Percentiles rank a stretch among this genome's conserved stretches.
phyloP scores from a whole-genome alignment of 2,113 vertebrate species.

The Catharus minimus region DNA sequence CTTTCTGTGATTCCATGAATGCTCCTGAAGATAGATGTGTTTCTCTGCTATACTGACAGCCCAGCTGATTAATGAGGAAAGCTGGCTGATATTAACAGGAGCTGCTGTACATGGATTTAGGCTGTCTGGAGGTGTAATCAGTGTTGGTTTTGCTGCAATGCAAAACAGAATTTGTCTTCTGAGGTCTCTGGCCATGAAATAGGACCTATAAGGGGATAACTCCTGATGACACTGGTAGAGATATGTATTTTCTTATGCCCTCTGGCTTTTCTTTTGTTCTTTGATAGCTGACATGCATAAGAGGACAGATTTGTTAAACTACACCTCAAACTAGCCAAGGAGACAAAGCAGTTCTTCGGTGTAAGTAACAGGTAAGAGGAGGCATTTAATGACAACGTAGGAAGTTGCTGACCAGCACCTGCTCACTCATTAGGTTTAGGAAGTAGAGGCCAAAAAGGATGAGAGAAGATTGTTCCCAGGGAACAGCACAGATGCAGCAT shows the following conservation, averaged over 20 bases:
- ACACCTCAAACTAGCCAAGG: not conserved
- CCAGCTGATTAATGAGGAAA: not conserved
- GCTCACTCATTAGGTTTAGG: not conserved
- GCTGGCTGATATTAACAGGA: not conserved
- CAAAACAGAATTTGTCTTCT: not conserved
- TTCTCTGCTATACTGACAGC: not conserved
- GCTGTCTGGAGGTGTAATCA: rapidly evolving
- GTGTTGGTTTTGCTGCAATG: not conserved
- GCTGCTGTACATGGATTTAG: not conserved
- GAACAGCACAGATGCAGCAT: not conserved
- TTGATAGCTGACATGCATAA: not conserved
- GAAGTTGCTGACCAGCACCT: not conserved
- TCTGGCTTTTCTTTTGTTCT: not conserved
- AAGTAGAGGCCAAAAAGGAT: not conserved
- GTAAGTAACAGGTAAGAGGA: not conserved
- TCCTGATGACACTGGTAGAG: not conserved
- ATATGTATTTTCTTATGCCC: not conserved
- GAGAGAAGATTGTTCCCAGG: not conserved
- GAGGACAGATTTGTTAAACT: not conserved
- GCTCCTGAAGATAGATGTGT: not conserved
- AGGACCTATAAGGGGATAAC: not conserved
- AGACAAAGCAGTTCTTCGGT: not conserved
- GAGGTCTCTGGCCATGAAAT: not conserved
- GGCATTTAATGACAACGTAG: not conserved
- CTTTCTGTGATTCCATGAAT: not conserved